Base-by-base conservation (phyloP, 2,888 invertebrate species). In the Lasioglossum oenotherae region DNA sequence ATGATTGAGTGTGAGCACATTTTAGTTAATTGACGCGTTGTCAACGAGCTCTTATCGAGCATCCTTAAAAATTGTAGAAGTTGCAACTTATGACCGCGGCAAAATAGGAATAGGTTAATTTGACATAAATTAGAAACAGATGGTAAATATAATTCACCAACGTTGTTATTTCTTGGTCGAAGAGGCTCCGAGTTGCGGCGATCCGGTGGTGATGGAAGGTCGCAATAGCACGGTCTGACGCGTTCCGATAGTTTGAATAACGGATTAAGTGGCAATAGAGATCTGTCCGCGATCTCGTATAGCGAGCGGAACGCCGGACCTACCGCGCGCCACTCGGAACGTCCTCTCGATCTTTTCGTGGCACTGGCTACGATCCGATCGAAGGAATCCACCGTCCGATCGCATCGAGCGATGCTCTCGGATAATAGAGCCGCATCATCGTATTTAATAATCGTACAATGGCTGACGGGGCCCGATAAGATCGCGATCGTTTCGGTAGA, bases 371-470 rank as follows among this genome's bases (percentile, higher is more conserved):
- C 74, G 82, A 80, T 72, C 73, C 35, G 53, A 78, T 73, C 71
- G 53, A 71, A 53, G 78, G 84, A 76, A 82, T 81, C 69, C 41
- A 67, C 86, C 75, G 80, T 72, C 76, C 90, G 90, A 90, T 90
- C 84, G 74, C 75, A 81, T 81, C 90, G 90, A 86, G 84, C 90
- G 87, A 89, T 90, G 86, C 89, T 87, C 90, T 88, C 89, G 91
- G 87, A 91, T 87, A 92, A 94, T 94, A 93, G 92, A 94, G 94
- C 95, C 92, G 91, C 94, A 94, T 94, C 94, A 95, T 94, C 94
- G 93, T 93, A 94, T 94, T 94, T 95, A 95, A 95, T 95, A 94
- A 94, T 93, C 93, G 91, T 92, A 94, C 94, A 94, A 94, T 94
- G 92, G 92, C 72, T 89, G 89, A 87, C 85, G 85, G 72, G 89